A percentile compares a stretch with the other conserved stretches of the same genome.
Evolutionary conservation across 2,113 vertebrate genomes (phyloP).

Genomic region (Bagarius yarrelli): DNA sequence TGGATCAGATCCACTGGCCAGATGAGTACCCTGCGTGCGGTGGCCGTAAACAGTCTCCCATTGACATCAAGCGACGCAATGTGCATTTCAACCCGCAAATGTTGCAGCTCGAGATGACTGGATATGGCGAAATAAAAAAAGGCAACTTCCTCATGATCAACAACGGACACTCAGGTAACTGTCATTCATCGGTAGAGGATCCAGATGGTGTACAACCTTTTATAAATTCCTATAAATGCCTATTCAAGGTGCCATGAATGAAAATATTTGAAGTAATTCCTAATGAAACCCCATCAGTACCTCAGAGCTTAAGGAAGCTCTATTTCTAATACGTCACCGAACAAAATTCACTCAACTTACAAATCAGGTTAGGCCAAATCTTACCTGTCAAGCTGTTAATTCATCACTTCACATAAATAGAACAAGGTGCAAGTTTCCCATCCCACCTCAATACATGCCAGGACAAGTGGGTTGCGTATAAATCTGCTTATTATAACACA

Average conservation of each 20-base stretch:
- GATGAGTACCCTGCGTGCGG: conserved; percentile 72
- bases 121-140: conserved; percentile 65
- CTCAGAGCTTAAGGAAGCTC: background rate
- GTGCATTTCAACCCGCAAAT: conserved; percentile 70
- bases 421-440: background rate
- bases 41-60: conserved; percentile 79
- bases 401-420: background rate
- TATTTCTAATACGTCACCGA: background rate
- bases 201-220: background rate
- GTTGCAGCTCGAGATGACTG: conserved; percentile 67
- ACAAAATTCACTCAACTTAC: background rate
- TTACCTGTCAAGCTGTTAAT: background rate
- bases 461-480: background rate
- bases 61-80: conserved; percentile 78
- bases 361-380: background rate
- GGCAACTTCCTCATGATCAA: conserved; percentile 78
- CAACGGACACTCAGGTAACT: conserved; percentile 85
- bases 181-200: background rate
- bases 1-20: conserved; percentile 80
- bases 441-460: background rate
- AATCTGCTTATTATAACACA: background rate
- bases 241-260: background rate
- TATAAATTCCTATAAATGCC: background rate
- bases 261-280: background rate
- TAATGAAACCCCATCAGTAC: background rate